These are phyloP conservation scores for Sphyrna mokarran DNA, from an alignment of 2,113 vertebrate genomes.

Conservation along the genomic window DNA sequence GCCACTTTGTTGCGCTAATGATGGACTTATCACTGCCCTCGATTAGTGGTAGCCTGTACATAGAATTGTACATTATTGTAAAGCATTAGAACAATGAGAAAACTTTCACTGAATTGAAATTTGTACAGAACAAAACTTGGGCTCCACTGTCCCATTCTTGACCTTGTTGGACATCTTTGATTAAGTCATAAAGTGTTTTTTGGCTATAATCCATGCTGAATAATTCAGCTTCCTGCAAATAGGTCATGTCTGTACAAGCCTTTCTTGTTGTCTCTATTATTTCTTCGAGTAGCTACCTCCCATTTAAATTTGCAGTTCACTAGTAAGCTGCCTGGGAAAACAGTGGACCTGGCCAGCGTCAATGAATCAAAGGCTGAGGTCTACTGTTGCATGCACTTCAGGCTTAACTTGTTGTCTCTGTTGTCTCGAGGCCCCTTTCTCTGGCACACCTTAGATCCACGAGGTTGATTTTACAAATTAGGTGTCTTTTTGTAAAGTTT, in stretches of 20 bases:
- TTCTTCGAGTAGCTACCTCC: not conserved
- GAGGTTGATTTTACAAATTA: not conserved
- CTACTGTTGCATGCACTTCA: not conserved
- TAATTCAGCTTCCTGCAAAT: not conserved
- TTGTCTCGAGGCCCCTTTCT: not conserved
- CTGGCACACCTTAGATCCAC: not conserved
- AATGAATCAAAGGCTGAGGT: not conserved
- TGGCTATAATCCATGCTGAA: not conserved
- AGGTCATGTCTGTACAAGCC: not conserved
- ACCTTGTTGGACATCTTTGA: not conserved
- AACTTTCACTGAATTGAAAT: not conserved
- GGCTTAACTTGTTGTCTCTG: not conserved
- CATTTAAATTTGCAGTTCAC: not conserved
- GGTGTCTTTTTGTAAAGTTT: not conserved
- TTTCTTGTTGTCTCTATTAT: not conserved
- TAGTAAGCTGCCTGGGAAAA: not conserved
- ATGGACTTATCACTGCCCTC: not conserved
- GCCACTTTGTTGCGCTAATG: too few relatives aligned
- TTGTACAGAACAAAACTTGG: not conserved
- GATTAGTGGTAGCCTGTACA: not conserved
- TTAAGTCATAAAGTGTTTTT: not conserved
- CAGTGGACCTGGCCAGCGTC: not conserved
- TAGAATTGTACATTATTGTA: not conserved
- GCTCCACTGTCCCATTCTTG: not conserved
- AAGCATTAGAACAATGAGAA: not conserved